Base-by-base conservation (phyloP, 2,888 invertebrate species). In the Lepidochrysops patricia region DNA sequence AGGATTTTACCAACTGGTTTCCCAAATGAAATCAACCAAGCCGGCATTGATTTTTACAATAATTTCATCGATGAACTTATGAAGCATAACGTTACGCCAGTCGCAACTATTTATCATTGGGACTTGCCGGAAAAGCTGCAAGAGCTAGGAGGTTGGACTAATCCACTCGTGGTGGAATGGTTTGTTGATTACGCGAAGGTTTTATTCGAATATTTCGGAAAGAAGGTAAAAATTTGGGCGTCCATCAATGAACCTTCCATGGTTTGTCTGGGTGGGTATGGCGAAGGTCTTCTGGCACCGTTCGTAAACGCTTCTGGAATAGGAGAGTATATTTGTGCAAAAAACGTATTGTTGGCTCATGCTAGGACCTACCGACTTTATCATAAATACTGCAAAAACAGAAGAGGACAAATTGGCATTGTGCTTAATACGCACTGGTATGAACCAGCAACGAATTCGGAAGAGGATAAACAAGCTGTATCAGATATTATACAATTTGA, bases 221-320 rank as follows among this genome's bases (percentile, higher is more conserved):
- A 91, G 68, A 87, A 91, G 26, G 91, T 94, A 2, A 90, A 89
- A 72, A 76, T 84, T 49, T 95, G 94, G 94, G 87, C 93, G 0
- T 95, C 94, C 0, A 88, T 95, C 60, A 95, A 95, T 72, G 95
- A 95, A 68, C 94, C 94, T 0, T 72, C 74, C 29, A 63, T 79
- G 2, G 66, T 84, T 5, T 89, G 90, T 63, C 75, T 79, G 7
- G 57, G 61, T 0, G 77, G 79, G 0, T 91, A 90, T 64, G 83
- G 80, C 15, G 72, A 76, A 0, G 82, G 77, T 1, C 70, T 71
- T n/a, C 67, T 86, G 64, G 89, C 90, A 0, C 72, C 84, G 69
- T 68, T 61, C 0, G 0, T 70, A 0, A 2, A 50, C 0, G 9
- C 19, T 15, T 32, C 7, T 32, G 54, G 54, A 32, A 19, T 32